Base-by-base conservation (phyloP, 2,888 invertebrate species). In the Willowsia nigromaculata region DNA sequence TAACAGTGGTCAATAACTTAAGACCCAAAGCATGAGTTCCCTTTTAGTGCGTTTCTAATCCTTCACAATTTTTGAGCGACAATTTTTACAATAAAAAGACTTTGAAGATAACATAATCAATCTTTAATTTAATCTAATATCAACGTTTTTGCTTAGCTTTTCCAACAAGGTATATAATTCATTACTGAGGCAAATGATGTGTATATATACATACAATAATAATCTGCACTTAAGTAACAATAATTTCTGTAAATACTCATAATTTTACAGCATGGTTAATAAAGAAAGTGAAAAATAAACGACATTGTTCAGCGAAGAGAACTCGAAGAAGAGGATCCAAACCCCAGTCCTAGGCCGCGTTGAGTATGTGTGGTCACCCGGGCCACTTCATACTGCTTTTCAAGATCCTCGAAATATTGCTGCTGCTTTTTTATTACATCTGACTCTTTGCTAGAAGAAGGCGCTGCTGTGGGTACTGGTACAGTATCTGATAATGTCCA, bases 301-400 rank as follows among this genome's bases (percentile, higher is more conserved):
- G 53, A n/a, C 30, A 9, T 4, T 30, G 62, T 37, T 85, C 82
- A 90, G 50, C 82, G 80, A 53, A 85, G 82, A 7, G 76, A 65
- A 30, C 56, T 43, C 7, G 81, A n/a, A n/a, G n/a, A n/a, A n/a
- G n/a, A 85, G 9, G 93, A 92, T 33, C 92, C 91, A 89, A 94
- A 95, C 0, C 95, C 95, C 1, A 95, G 93, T 6, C 95, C 95
- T 13, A 95, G 93, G 6, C 95, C 95, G 78, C 99, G 95, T 95
- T 99, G 98, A 11, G 99, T 98, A 94, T 99, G 99, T 0, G 99
- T 99, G 25, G 98, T 97, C 91, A 98, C 97, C 47, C 99, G 95
- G 0, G 99, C 99, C 82, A 98, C 97, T 94, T 99, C 98, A 93
- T 99, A 99, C 94, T 99, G 99, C 92, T 97, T 97, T 93, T 99